Conservation (phyloP, 2,797 vertebrate species). For the Ataeniobius toweri region DNA sequence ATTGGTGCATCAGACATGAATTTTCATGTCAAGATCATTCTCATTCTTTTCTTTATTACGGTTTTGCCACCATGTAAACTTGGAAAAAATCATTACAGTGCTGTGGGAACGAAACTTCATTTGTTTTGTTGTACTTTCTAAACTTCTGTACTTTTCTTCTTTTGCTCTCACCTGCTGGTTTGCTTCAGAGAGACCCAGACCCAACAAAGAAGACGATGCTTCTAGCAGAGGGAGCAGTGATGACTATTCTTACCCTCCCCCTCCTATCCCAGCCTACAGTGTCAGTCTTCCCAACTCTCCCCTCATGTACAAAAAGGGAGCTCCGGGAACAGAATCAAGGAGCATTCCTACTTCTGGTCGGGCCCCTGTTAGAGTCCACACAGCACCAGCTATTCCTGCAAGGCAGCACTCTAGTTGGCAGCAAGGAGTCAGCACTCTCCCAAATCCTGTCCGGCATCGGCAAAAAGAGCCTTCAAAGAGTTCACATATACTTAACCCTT, state of each 20-base stretch:
- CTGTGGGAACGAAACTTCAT: neutral
- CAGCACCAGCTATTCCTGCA: constrained; percentile 43
- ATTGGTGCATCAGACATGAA: no score
- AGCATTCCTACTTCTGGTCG: constrained; percentile 38
- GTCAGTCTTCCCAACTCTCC: constrained; percentile 64
- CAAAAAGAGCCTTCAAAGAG: constrained; percentile 1
- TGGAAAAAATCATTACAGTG: neutral
- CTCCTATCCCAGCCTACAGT: constrained; percentile 59
- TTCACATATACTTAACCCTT: neutral
- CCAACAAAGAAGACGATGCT: neutral
- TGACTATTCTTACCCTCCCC: constrained; percentile 66
- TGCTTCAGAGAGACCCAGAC: constrained; percentile 37
- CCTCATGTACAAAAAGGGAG: constrained; percentile 18
- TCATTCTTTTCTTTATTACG: neutral
- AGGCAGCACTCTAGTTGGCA: constrained; percentile 1
- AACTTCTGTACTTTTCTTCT: constrained; percentile 12
- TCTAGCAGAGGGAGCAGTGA: constrained; percentile 31
- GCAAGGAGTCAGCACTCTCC: constrained; percentile 19
- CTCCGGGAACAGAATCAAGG: constrained; percentile 19
- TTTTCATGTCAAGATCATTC: neutral
- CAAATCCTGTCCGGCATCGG: neutral
- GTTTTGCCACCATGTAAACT: neutral
- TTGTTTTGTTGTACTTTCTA: neutral
- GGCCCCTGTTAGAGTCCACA: constrained; percentile 7
- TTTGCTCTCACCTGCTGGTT: constrained; percentile 12